Evolutionary conservation across 2,797 vertebrate genomes (phyloP).

Genomic region (Zenarchopterus dispar): DNA sequence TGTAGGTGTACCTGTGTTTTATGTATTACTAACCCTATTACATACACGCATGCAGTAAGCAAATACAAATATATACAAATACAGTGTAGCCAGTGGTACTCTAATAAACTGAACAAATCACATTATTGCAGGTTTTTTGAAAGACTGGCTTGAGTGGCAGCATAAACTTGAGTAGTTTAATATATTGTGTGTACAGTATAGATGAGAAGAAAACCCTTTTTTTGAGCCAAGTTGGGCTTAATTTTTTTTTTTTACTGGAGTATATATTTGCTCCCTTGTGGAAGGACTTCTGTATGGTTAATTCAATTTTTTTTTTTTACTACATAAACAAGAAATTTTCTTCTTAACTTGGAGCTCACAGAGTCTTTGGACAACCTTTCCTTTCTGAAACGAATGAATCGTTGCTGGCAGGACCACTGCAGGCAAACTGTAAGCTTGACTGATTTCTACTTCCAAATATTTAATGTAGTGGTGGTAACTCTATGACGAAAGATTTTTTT

Average conservation of each 20-base stretch:
- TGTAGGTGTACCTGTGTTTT: background rate
- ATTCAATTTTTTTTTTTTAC: background rate
- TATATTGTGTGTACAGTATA: too few relatives aligned
- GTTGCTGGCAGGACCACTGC: slow-evolving; percentile 99
- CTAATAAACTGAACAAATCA: too few relatives aligned
- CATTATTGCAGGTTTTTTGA: too few relatives aligned
- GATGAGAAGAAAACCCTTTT: too few relatives aligned
- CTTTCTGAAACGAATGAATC: slow-evolving; percentile 98
- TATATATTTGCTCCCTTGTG: background rate
- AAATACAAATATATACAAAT: too few relatives aligned
- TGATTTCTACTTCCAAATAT: slow-evolving; percentile 50
- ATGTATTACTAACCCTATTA: background rate
- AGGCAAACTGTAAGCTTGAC: slow-evolving; percentile 95
- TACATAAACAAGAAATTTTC: too few relatives aligned
- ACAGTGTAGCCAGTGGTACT: too few relatives aligned
- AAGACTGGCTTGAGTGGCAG: too few relatives aligned
- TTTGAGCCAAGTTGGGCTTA: too few relatives aligned
- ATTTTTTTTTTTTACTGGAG: too few relatives aligned
- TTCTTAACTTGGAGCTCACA: slow-evolving; percentile 80
- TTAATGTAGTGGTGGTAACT: background rate
- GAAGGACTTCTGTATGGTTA: background rate
- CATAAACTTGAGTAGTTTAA: too few relatives aligned
- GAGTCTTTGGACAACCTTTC: slow-evolving; percentile 93
- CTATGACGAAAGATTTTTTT: background rate
- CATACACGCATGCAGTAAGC: too few relatives aligned